Base-by-base conservation (phyloP, 2,888 invertebrate genomes). In the Cistogaster globosa region DNA sequence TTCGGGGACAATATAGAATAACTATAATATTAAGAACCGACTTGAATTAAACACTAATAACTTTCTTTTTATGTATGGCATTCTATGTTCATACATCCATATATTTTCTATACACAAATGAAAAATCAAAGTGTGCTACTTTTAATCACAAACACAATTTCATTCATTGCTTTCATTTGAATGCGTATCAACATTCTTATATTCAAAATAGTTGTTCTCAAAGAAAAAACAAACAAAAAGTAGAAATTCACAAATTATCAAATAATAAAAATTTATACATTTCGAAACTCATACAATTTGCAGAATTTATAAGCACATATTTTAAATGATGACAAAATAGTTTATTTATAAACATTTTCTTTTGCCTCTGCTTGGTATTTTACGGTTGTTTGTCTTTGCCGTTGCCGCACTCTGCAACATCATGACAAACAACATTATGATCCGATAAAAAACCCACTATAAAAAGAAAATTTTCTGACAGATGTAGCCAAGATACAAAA, bases 321-420 rank as follows among this genome's bases (percentile, higher is more conserved):
- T 68, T 67, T n/a, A 22, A 62, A 68, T 63, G 74, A 78, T 85
- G 85, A 75, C 78, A 85, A 82, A 75, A 82, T 78, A 75, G 63
- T 82, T 78, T 85, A 85, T 85, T 85, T 78, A 75, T 82, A 82
- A 81, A 78, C 0, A 67, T 68, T 67, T 60, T 71, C 69, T 77
- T 65, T 57, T 9, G 58, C 80, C 22, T 65, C 38, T 45, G 65
- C 60, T 76, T 65, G 55, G 57, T 62, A 42, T 62, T 63, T 63
- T 45, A 36, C 32, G 1, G 22, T 38, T 68, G 16, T 18, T 22
- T 57, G n/a, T 38, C 36, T 45, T 67, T 36, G 26, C 5, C 6
- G 22, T 67, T 48, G 26, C 14, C 6, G 22, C 48, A 45, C 36
- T 58, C n/a, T 36, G 48, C 45, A 3, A 42, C 67, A 20, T 48